Conservation (phyloP, 2,888 invertebrate genomes). For the Sarcophaga carnaria region DNA sequence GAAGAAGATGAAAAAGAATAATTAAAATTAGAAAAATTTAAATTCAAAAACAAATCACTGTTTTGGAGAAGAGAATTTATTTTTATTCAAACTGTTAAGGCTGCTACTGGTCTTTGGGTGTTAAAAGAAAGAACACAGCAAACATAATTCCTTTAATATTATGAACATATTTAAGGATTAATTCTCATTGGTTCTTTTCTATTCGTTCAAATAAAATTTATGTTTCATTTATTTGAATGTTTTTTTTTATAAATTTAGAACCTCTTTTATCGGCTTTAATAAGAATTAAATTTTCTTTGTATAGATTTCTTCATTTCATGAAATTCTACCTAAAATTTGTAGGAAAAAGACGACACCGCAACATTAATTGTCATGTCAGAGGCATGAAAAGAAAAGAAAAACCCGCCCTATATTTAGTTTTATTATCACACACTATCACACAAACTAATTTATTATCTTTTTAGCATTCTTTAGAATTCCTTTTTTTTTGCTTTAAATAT, state of each 20-base stretch:
- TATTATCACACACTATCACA: conserved; percentile 1
- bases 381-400: neutral
- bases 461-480: neutral
- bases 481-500: neutral
- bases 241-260: neutral
- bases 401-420: neutral
- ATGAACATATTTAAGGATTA: conserved; percentile 50
- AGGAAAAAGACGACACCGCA: neutral
- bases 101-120: conserved; percentile 53
- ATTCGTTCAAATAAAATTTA: too few species aligned
- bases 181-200: neutral
- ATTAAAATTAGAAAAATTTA: too few species aligned
- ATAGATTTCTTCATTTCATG: neutral
- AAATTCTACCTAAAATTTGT: conserved; percentile 11
- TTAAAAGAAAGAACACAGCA: neutral
- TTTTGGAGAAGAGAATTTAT: too few species aligned
- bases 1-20: too few species aligned
- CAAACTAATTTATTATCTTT: neutral
- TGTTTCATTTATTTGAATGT: too few species aligned
- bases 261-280: neutral
- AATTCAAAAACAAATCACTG: too few species aligned
- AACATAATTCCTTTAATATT: neutral
- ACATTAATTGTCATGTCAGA: conserved; percentile 8
- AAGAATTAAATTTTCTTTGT: conserved; percentile 22
- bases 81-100: neutral